These are phyloP conservation scores for Stenoptilia bipunctidactyla DNA, from an alignment of 2,888 invertebrate genomes.

Conservation along the genomic window DNA sequence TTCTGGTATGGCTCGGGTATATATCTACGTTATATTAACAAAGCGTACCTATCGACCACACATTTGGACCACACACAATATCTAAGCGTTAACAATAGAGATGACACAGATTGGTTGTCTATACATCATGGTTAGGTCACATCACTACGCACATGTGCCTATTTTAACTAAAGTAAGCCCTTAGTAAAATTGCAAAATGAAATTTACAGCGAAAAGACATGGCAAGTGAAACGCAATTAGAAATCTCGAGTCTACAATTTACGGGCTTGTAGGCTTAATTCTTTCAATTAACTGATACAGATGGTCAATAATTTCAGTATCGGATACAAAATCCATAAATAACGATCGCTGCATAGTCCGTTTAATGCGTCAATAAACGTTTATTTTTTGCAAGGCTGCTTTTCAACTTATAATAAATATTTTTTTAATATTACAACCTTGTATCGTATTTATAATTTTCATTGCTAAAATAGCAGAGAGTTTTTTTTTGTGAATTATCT, in stretches of 20 bases:
- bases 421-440: no score
- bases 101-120: background rate
- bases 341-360: background rate
- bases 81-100: slow-evolving; percentile 39
- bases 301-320: slow-evolving; percentile 1
- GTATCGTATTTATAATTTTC: no score
- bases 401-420: slow-evolving; percentile 24
- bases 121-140: no score
- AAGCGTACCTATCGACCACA: slow-evolving; percentile 61
- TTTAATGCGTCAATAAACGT: slow-evolving; percentile 22
- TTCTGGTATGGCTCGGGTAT: slow-evolving; percentile 60
- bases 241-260: background rate
- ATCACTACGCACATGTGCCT: no score
- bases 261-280: slow-evolving; percentile 1
- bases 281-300: slow-evolving; percentile 1
- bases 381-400: slow-evolving; percentile 41
- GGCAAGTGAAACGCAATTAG: background rate
- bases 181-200: no score
- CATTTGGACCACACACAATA: slow-evolving; percentile 69
- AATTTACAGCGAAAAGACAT: no score
- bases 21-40: slow-evolving; percentile 69
- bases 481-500: no score
- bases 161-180: no score
- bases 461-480: no score
- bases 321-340: background rate